Conservation (phyloP, 2,888 invertebrate genomes). For the Nowickia ferox region DNA sequence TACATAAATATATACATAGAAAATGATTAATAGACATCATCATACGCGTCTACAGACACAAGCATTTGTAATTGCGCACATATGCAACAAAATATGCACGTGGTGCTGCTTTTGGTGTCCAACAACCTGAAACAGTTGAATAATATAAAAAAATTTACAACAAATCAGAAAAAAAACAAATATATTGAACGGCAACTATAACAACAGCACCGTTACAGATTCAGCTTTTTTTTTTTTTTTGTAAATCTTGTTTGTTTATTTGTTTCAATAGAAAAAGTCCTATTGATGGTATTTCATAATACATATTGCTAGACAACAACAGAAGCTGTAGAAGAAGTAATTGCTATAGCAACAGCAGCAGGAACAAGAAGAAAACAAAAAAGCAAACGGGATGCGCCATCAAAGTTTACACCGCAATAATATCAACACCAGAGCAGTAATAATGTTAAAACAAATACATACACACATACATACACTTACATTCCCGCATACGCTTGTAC, state of each 20-base stretch:
- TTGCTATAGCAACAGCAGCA: constrained; percentile 34
- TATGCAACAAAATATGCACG: constrained; percentile 56
- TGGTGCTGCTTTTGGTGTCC: constrained; percentile 62
- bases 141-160: constrained; percentile 53
- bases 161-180: constrained; percentile 27
- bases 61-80: constrained; percentile 10
- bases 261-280: constrained; percentile 30
- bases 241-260: too few relatives aligned
- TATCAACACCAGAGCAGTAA: constrained; percentile 64
- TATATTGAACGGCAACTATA: constrained; percentile 32
- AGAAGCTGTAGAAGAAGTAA: constrained; percentile 33
- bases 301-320: constrained; percentile 44
- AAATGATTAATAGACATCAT: constrained; percentile 40
- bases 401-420: constrained; percentile 71
- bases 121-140: constrained; percentile 67
- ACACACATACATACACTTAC: background rate
- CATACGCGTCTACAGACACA: constrained; percentile 9
- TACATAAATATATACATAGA: background rate
- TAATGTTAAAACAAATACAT: constrained; percentile 16
- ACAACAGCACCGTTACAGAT: constrained; percentile 60
- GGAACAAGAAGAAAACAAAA: constrained; percentile 32
- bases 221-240: constrained; percentile 10
- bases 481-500: background rate
- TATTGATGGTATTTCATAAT: constrained; percentile 62
- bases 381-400: constrained; percentile 60